Base-by-base conservation (phyloP, 2,888 invertebrate genomes). In the Tachina lurida region DNA sequence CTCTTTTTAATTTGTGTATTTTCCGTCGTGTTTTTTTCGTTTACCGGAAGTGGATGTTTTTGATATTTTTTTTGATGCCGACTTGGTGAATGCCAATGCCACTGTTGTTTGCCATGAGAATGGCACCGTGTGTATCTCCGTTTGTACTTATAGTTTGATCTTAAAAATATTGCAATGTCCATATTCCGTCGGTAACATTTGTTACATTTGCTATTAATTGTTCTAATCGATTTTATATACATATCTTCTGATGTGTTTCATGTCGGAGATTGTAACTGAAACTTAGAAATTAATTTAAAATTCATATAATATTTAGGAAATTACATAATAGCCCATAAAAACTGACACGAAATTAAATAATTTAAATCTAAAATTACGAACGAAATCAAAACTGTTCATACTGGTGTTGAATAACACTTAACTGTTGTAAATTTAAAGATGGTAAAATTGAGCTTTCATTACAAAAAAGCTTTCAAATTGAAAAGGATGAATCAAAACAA, bases 111-210 rank as follows among this genome's bases (percentile, higher is more conserved):
- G 47, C 7, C 31, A 22, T 75, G 65, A 12, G 43, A 4, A 49
- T n/a, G 7, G 17, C 22, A 54, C 1, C 15, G 54, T 52, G 19
- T 82, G 81, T 84, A 83, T 93, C 92, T 92, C 89, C 92, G 91
- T 87, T 92, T 92, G 89, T 93, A 92, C 89, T 92, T 92, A 90
- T 92, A 92, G 88, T 92, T 92, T 86, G 92, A 92, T 90, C 92
- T 92, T 79, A 91, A 89, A 90, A 93, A 92, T 89, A 90, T 90
- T 87, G 90, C 88, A 58, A 75, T 81, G 41, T 75, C 81, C 58
- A 77, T 82, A 54, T 73, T 76, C 49, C 76, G 67, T 39, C 71
- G 60, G 31, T 73, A 73, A 39, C 79, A 79, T 79, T 76, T 80
- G 67, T 62, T 54, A 82, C 78, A 68, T 70, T 83, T 76, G 62